Evolutionary conservation across 2,888 invertebrate genomes (phyloP).

Genomic region (Mellilla xanthometata): DNA sequence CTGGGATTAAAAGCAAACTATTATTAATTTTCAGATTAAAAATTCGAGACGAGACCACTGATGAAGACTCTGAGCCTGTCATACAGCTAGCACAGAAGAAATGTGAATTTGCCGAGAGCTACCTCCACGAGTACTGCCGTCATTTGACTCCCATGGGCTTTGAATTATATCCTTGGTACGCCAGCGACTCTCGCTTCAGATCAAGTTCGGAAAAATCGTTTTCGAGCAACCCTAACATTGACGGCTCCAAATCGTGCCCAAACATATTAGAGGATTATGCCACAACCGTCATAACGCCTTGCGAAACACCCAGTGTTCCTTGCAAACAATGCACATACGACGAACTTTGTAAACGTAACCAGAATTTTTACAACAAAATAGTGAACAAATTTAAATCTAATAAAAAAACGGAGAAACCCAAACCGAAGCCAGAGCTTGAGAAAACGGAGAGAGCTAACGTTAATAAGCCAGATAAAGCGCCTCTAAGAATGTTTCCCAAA

Average conservation of each 20-base stretch:
- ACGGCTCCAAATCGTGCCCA: conserved; percentile 54
- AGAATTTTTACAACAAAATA: conserved; percentile 30
- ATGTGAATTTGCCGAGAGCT: conserved; percentile 60
- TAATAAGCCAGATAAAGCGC: no score
- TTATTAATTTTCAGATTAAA: conserved; percentile 44
- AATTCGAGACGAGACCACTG: conserved; percentile 46
- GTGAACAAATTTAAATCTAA: conserved; percentile 35
- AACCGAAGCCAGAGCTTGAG: conserved; percentile 22
- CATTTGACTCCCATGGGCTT: conserved; percentile 53
- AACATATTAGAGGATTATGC: conserved; percentile 56
- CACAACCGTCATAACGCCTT: conserved; percentile 45
- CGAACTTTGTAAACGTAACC: conserved; percentile 13
- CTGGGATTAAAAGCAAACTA: background rate
- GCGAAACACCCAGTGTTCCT: conserved; percentile 37
- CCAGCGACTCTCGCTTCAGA: conserved; percentile 50
- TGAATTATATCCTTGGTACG: conserved; percentile 52
- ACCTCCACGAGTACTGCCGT: conserved; percentile 58
- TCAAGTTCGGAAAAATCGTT: conserved; percentile 47
- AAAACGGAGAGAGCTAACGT: conserved; percentile 10
- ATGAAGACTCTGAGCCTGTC: conserved; percentile 46
- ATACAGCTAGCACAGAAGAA: conserved; percentile 37
- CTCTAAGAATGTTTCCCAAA: conserved; percentile 49
- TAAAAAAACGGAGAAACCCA: conserved; percentile 23
- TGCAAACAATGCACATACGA: conserved; percentile 36
- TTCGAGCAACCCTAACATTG: conserved; percentile 40